phyloP scores from a whole-genome alignment of 1,140 invertebrate species.

The Asbolus verrucosus region DNA sequence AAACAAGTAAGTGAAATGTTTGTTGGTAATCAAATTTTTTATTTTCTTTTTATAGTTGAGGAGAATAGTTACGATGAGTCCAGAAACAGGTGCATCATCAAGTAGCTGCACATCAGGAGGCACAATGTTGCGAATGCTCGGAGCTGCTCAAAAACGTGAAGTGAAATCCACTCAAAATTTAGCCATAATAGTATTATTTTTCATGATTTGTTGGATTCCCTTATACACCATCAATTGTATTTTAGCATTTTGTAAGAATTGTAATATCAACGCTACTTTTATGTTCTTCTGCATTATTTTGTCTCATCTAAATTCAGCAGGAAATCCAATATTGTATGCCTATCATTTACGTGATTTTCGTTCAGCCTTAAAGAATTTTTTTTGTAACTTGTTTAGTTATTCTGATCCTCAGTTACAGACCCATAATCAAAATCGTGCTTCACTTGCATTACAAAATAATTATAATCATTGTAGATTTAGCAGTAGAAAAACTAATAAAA shows the following conservation, averaged over 20 bases:
- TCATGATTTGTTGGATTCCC: conserved; percentile 93
- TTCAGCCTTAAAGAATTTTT: conserved; percentile 76
- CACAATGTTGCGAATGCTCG: conserved; percentile 81
- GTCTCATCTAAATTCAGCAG: conserved; percentile 89
- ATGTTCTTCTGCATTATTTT: conserved; percentile 87
- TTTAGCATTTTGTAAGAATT: conserved; percentile 80
- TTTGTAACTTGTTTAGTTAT: conserved; percentile 69
- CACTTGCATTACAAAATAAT: conserved; percentile 6
- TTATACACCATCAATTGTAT: conserved; percentile 92
- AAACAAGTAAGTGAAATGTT: conserved; percentile 77
- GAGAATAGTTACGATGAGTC: conserved; percentile 72
- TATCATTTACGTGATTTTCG: conserved; percentile 91
- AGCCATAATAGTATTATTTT: conserved; percentile 90
- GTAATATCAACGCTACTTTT: conserved; percentile 75
- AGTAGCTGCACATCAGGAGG: conserved; percentile 63
- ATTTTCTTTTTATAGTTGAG: conserved; percentile 65
- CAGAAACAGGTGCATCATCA: conserved; percentile 53
- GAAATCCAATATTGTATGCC: conserved; percentile 89
- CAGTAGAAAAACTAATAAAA: conserved; percentile 60
- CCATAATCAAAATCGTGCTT: conserved; percentile 5
- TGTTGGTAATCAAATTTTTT: background rate
- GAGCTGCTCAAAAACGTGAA: conserved; percentile 85
- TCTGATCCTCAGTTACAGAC: background rate
- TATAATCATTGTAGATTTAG: conserved; percentile 47
- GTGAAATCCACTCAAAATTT: conserved; percentile 92